These are phyloP conservation scores for Spodoptera picta DNA, from an alignment of 2,888 invertebrate species.

Conservation along the genomic window DNA sequence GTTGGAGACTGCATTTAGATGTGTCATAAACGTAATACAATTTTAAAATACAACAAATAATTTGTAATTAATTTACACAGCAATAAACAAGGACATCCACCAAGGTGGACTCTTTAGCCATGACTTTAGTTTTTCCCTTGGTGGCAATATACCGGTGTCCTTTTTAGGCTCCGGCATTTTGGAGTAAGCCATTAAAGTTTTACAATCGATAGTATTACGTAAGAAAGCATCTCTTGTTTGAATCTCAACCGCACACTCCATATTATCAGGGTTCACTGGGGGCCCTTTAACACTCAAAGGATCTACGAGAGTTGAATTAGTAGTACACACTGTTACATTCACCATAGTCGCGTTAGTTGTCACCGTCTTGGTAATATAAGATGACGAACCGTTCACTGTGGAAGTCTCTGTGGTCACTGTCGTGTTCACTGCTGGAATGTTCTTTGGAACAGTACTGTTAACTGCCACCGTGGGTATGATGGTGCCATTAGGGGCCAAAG, in stretches of 20 bases:
- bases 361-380: slow-evolving; percentile 31
- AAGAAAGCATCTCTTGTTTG: slow-evolving; percentile 66
- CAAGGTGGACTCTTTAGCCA: slow-evolving; percentile 81
- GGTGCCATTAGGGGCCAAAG: background rate
- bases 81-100: slow-evolving; percentile 82
- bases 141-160: slow-evolving; percentile 65
- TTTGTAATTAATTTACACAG: slow-evolving; percentile 62
- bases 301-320: slow-evolving; percentile 66
- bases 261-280: slow-evolving; percentile 62
- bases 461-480: background rate
- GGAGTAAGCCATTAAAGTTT: slow-evolving; percentile 71
- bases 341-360: slow-evolving; percentile 54
- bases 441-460: slow-evolving; percentile 1
- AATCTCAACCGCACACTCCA: slow-evolving; percentile 78
- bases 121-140: slow-evolving; percentile 70
- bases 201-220: slow-evolving; percentile 73
- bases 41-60: too few relatives aligned
- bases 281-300: slow-evolving; percentile 74
- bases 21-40: background rate
- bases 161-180: slow-evolving; percentile 75
- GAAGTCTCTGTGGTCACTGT: slow-evolving; percentile 49
- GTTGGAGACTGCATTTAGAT: too few relatives aligned
- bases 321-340: slow-evolving; percentile 67
- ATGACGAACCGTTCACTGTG: slow-evolving; percentile 20
- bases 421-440: slow-evolving; percentile 49